Evolutionary conservation across 2,888 invertebrate species (phyloP).

Genomic region (Dryobotodes eremita): DNA sequence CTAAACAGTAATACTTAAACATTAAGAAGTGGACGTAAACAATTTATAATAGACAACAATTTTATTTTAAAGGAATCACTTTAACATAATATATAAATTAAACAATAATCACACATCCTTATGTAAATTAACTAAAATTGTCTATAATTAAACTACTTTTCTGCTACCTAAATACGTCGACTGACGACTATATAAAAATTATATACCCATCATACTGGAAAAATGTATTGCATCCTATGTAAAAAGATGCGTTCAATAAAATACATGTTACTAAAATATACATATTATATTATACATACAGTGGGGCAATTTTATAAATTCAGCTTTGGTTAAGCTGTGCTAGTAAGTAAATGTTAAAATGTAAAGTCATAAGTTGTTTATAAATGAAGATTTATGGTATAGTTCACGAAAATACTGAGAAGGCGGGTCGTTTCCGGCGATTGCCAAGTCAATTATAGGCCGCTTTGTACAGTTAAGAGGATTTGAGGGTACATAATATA

Average conservation of each 20-base stretch:
- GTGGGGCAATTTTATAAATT: constrained; percentile 35
- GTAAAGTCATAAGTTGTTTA: constrained; percentile 18
- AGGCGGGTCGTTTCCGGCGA: neutral
- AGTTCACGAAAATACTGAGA: constrained; percentile 26
- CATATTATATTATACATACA: neutral
- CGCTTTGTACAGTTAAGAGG: constrained; percentile 12
- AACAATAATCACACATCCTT: constrained; percentile 42
- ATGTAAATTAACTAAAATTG: constrained; percentile 42
- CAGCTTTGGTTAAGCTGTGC: constrained; percentile 17
- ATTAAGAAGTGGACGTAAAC: constrained; percentile 57
- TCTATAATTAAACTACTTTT: constrained; percentile 38
- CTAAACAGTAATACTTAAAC: constrained; percentile 60
- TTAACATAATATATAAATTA: constrained; percentile 38
- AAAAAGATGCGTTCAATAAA: constrained; percentile 39
- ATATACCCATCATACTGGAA: constrained; percentile 39
- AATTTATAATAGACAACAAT: constrained; percentile 54
- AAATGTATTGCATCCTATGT: constrained; percentile 30
- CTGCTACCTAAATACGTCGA: constrained; percentile 52
- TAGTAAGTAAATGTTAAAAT: neutral
- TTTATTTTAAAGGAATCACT: constrained; percentile 47
- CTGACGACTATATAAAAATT: constrained; percentile 45
- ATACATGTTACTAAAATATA: constrained; percentile 55
- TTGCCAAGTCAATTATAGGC: constrained; percentile 18
- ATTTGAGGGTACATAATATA: neutral
- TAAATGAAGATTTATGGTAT: constrained; percentile 22